Evolutionary conservation across 2,113 vertebrate species (phyloP), one percentile per base, ranked within the genome.

Genomic region (Eulemur rufifrons): DNA sequence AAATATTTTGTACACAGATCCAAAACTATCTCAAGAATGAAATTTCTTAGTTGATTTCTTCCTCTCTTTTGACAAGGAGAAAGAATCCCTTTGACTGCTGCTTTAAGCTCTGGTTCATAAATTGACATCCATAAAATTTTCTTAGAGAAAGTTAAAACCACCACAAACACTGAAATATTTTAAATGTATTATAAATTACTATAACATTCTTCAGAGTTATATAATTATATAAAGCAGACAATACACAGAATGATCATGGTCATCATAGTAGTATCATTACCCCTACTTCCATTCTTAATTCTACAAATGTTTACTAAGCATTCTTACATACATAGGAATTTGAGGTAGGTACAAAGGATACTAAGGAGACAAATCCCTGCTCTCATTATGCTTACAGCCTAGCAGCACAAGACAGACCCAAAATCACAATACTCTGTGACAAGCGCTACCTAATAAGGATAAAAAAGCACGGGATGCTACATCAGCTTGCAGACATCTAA

Each of bases 81-180:
- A 56, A 81, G 21, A 21, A 25, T 9, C 3, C n/a, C 9, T 90
- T 50, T 61, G 17, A 39, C 18, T 69, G 3, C 23, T 89, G 11
- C 32, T 45, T 25, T 66, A 93, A 63, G 50, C 2, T 92, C 5
- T 34, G 47, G 5, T 32, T 74, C 61, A 94, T 63, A 83, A 66
- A 63, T 1, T 20, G 42, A 68, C 13, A 76, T 64, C 4, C 25
- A 74, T 27, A 69, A 47, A 12, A 45, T 21, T 85, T 89, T 37
- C 52, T 7, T 92, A 83, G 54, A 69, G 25, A 92, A 87, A 93
- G 27, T n/a, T 17, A 88, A 95, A 92, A 37, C 12, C 39, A 90
- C 20, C 34, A 68, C 15, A 78, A 64, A 21, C 45, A 69, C 21
- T 21, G 15, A 6, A 45, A n/a, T 29, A 13, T 63, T 64, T 83